Conservation (phyloP, 2,113 vertebrate species). For the Clarias batrachus region DNA sequence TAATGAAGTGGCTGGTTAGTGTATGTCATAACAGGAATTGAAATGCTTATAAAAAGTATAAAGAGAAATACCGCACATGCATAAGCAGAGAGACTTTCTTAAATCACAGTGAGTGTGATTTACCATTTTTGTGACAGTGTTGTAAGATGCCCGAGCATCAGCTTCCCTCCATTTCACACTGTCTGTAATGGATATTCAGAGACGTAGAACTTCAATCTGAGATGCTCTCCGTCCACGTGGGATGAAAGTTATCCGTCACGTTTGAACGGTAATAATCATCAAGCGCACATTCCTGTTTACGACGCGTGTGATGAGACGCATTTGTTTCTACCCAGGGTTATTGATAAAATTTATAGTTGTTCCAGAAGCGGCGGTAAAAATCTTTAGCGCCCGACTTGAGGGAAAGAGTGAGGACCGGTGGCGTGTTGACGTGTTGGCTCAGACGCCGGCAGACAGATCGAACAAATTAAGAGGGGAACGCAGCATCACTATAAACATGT, state of each 20-base stretch:
- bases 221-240: conserved; percentile 66
- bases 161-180: conserved; percentile 64
- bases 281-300: conserved; percentile 87
- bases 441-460: conserved; percentile 61
- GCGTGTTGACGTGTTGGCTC: conserved; percentile 28
- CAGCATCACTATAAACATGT: conserved; percentile 52
- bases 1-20: too few species aligned
- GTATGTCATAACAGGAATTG: too few species aligned
- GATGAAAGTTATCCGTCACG: conserved; percentile 97
- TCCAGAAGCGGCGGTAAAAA: conserved; percentile 74
- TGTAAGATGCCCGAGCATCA: conserved; percentile 4
- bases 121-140: conserved; percentile 52
- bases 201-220: conserved; percentile 58
- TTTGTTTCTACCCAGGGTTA: conserved; percentile 83
- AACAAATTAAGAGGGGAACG: conserved; percentile 56
- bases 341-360: conserved; percentile 73
- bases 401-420: conserved; percentile 67
- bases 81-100: conserved; percentile 39
- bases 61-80: not conserved
- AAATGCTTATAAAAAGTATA: too few species aligned
- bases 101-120: conserved; percentile 3
- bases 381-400: conserved; percentile 86
- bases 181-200: conserved; percentile 59
- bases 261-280: conserved; percentile 93
- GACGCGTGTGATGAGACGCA: conserved; percentile 80